These are phyloP conservation scores for Megaceryle maxima DNA, from an alignment of 2,113 vertebrate species.

Conservation along the genomic window DNA sequence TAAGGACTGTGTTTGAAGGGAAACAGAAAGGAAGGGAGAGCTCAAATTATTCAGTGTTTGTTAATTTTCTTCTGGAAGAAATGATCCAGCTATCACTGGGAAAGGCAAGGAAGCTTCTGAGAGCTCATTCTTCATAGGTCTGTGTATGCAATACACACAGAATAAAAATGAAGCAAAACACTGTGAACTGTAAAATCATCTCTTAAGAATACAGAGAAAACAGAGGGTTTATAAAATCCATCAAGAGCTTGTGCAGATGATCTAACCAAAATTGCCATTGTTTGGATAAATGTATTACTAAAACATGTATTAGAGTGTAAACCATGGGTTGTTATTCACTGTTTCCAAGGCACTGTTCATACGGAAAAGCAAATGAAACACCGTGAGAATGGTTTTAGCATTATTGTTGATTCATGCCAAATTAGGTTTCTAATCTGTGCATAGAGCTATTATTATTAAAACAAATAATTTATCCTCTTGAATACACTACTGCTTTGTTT, in stretches of 20 bases:
- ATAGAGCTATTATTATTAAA: conserved; percentile 40
- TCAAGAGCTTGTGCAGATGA: neutral
- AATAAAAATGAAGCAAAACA: neutral
- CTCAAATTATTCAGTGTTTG: neutral
- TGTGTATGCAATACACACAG: neutral
- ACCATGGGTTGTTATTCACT: neutral
- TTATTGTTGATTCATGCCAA: conserved; percentile 22
- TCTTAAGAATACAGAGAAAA: neutral
- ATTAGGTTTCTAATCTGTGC: conserved; percentile 40
- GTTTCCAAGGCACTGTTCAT: conserved; percentile 5
- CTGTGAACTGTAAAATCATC: neutral
- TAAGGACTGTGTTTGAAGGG: neutral
- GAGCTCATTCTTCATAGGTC: neutral
- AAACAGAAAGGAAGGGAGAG: neutral
- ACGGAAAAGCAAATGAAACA: conserved; percentile 25
- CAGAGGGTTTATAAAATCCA: neutral
- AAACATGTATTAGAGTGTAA: neutral
- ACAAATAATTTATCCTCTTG: neutral
- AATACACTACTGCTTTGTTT: neutral
- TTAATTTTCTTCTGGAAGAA: neutral
- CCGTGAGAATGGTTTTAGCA: conserved; percentile 6
- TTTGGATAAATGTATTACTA: neutral
- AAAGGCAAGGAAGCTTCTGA: neutral
- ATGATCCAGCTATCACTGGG: neutral
- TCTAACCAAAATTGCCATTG: neutral